A percentile compares a stretch with the other conserved stretches of the same genome.
Evolutionary conservation across 2,797 vertebrate genomes (phyloP).

Genomic region (Lepilemur septentrionalis): DNA sequence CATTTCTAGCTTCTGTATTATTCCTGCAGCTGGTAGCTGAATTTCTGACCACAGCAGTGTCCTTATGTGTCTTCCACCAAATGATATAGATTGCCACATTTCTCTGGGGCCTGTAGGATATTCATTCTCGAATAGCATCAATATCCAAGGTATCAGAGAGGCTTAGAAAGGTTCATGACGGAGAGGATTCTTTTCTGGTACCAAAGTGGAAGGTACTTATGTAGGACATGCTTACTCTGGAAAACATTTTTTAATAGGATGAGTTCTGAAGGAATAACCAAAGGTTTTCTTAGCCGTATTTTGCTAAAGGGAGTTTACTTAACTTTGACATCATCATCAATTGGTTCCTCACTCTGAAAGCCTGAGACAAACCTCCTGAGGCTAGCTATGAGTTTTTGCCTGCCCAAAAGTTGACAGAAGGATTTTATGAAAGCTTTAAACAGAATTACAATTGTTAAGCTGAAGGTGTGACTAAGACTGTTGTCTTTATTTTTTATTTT

Average conservation of each 20-base stretch:
- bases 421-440: neutral
- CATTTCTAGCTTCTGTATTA: neutral
- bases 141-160: neutral
- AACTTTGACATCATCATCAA: neutral
- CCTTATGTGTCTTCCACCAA: neutral
- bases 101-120: too few species aligned
- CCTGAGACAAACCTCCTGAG: neutral
- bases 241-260: neutral
- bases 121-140: accelerated
- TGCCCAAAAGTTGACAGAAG: neutral
- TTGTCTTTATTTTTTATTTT: neutral
- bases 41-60: neutral
- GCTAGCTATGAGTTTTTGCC: neutral
- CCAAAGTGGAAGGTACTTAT: neutral
- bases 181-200: neutral
- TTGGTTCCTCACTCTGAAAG: neutral
- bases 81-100: neutral
- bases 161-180: neutral
- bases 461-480: neutral
- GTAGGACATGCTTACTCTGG: neutral
- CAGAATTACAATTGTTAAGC: neutral
- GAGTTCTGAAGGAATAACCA: neutral
- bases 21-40: neutral
- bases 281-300: neutral
- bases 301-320: neutral